Conservation (phyloP, 2,113 vertebrate genomes). For the Percina caprodes region DNA sequence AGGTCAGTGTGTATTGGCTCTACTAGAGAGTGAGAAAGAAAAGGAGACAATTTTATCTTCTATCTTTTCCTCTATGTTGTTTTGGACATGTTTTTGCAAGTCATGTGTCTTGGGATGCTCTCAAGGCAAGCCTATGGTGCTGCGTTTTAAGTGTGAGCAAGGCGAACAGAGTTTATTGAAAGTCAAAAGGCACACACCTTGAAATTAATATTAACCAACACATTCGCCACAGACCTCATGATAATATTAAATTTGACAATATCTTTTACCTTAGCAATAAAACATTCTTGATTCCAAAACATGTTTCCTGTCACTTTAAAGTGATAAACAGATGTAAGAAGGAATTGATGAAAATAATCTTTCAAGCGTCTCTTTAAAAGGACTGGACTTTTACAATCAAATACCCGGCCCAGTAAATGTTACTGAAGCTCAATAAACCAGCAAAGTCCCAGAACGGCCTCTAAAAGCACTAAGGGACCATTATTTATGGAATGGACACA, state of each 20-base stretch:
- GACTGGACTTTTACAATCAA: slow-evolving; percentile 26
- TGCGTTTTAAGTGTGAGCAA: slow-evolving; percentile 54
- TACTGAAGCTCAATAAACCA: background rate
- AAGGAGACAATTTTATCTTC: background rate
- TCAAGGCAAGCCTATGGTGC: slow-evolving; percentile 17
- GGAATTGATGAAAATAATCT: slow-evolving; percentile 6
- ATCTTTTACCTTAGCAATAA: slow-evolving; percentile 38
- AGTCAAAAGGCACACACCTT: slow-evolving; percentile 49
- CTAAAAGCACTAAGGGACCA: slow-evolving; percentile 14
- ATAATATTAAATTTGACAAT: no score
- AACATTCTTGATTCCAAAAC: slow-evolving; percentile 7
- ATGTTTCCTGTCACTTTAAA: slow-evolving; percentile 31
- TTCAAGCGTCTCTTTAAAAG: slow-evolving; percentile 15
- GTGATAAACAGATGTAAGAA: slow-evolving; percentile 43
- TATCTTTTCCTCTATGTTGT: slow-evolving; percentile 29
- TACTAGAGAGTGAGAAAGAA: background rate
- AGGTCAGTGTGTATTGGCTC: slow-evolving; percentile 30
- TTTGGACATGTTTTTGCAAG: slow-evolving; percentile 42
- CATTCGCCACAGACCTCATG: slow-evolving; percentile 29
- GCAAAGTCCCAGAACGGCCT: slow-evolving; percentile 36
- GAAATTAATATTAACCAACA: slow-evolving; percentile 34
- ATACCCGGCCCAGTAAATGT: slow-evolving; percentile 17
- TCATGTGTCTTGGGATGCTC: slow-evolving; percentile 59
- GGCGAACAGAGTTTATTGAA: slow-evolving; percentile 3
- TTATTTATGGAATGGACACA: no score